Evolutionary conservation across 2,797 vertebrate species (phyloP).

Genomic region (Benthosema pterotum): DNA sequence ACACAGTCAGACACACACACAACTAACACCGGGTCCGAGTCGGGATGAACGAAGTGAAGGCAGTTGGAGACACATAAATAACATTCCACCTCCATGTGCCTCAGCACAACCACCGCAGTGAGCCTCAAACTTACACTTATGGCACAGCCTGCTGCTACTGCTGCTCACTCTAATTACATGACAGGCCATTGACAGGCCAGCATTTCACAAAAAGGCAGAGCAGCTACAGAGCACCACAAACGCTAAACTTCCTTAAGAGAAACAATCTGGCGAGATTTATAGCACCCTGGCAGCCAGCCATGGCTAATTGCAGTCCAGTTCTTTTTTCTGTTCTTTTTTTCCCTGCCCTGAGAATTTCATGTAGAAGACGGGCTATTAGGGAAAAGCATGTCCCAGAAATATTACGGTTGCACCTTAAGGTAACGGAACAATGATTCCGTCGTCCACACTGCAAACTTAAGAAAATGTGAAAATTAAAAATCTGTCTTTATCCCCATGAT

Average conservation of each 20-base stretch:
- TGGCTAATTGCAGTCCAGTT: conserved; percentile 78
- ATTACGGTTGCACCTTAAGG: conserved; percentile 50
- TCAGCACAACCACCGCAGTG: conserved; percentile 53
- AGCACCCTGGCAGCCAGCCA: conserved; percentile 65
- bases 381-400: conserved; percentile 69
- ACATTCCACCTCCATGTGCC: conserved; percentile 38
- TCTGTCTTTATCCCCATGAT: conserved; percentile 15
- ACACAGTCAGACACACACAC: conserved; percentile 14
- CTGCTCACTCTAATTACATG: conserved; percentile 69
- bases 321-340: conserved; percentile 40
- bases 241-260: conserved; percentile 71
- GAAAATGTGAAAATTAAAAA: conserved; percentile 20
- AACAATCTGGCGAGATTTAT: conserved; percentile 73
- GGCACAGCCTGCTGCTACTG: conserved; percentile 53
- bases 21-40: conserved; percentile 2
- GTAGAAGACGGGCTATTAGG: conserved; percentile 76
- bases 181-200: conserved; percentile 64
- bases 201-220: conserved; percentile 59
- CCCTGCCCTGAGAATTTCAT: conserved; percentile 46
- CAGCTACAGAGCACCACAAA: conserved; percentile 50
- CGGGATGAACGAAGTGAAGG: conserved; percentile 25
- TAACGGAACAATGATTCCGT: conserved; percentile 22
- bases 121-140: conserved; percentile 54
- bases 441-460: conserved; percentile 20
- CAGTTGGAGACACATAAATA: conserved; percentile 46